Percentiles rank a stretch among this genome's conserved stretches.
These are phyloP conservation scores for Sebastes minor DNA, from an alignment of 2,797 vertebrate genomes.

Conservation along the genomic window DNA sequence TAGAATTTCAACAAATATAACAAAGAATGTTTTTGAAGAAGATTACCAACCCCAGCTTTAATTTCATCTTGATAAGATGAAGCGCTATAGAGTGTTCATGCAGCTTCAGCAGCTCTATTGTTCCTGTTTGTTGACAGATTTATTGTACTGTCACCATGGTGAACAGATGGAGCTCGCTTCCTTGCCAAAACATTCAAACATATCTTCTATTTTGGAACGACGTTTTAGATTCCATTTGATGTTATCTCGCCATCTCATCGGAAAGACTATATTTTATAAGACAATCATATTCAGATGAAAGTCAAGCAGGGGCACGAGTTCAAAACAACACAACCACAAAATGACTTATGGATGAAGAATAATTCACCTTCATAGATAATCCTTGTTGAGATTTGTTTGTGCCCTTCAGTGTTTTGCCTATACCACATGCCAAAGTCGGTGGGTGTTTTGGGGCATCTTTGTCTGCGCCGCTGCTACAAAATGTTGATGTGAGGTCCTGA, in stretches of 20 bases:
- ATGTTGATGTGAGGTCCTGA: conserved; percentile 61
- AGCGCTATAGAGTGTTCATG: background rate
- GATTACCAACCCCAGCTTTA: background rate
- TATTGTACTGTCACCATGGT: conserved; percentile 43
- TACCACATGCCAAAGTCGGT: conserved; percentile 22
- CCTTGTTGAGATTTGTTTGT: conserved; percentile 15
- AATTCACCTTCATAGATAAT: conserved; percentile 2
- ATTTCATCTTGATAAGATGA: background rate
- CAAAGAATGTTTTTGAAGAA: background rate
- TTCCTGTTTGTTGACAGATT: conserved; percentile 53
- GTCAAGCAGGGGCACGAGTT: background rate
- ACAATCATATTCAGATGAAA: conserved; percentile 19
- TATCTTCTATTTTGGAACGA: conserved; percentile 40
- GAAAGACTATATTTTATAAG: conserved; percentile 1
- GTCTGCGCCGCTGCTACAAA: conserved; percentile 44
- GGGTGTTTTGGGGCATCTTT: conserved; percentile 40
- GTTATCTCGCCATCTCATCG: conserved; percentile 19
- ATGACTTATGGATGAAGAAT: conserved; percentile 9
- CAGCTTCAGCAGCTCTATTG: conserved; percentile 29
- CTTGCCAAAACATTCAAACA: conserved; percentile 34
- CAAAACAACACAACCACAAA: background rate
- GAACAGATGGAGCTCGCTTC: conserved; percentile 37
- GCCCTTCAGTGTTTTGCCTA: background rate
- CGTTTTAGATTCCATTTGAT: background rate
- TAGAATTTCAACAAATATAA: background rate